A percentile compares a stretch with the other conserved stretches of the same genome.
Evolutionary conservation across 2,113 vertebrate genomes (phyloP).

Genomic region (Passer domesticus): DNA sequence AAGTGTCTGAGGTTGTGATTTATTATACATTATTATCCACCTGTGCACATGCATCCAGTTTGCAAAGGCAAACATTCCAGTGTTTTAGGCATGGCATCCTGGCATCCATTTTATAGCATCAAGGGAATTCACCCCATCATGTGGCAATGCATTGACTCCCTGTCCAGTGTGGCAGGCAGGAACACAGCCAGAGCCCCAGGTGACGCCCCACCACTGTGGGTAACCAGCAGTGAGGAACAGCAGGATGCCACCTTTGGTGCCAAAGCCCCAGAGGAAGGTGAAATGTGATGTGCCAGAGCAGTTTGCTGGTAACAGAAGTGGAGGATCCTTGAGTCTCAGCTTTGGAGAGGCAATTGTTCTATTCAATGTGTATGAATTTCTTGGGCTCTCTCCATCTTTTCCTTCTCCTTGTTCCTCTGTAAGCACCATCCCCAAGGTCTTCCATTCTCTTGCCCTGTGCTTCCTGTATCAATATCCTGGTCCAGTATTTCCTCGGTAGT

Average conservation of each 20-base stretch:
- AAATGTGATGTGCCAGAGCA: neutral
- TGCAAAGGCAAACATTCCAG: neutral
- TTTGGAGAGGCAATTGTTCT: neutral
- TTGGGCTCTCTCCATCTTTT: neutral
- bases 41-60: neutral
- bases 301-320: neutral
- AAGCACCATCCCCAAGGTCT: neutral
- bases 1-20: neutral
- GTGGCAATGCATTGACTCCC: neutral
- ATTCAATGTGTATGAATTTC: neutral
- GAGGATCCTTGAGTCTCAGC: neutral
- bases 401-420: neutral
- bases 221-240: neutral
- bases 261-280: neutral
- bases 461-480: neutral
- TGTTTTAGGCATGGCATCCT: neutral
- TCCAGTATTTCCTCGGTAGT: neutral
- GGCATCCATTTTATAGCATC: neutral
- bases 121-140: neutral
- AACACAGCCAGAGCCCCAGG: neutral
- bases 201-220: neutral
- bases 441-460: neutral
- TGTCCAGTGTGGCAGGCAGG: neutral
- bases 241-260: neutral
- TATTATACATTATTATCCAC: neutral